Percentiles rank a stretch among this genome's conserved stretches.
These are phyloP conservation scores for Cotesia glomerata DNA, from an alignment of 1,140 invertebrate species.

Conservation along the genomic window DNA sequence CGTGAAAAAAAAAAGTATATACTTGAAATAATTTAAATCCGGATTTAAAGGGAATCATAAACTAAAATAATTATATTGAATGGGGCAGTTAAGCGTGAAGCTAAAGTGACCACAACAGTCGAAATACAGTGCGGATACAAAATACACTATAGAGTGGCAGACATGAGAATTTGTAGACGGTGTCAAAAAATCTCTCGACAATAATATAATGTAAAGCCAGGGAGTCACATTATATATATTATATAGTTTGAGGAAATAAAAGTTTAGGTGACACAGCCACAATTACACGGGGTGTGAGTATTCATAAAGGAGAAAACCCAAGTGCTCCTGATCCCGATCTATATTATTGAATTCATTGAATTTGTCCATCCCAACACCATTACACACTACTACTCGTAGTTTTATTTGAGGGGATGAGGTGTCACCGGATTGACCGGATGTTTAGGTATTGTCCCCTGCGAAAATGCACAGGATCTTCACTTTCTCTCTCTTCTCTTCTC, in stretches of 20 bases:
- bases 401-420: not conserved
- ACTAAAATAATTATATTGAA: not conserved
- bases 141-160: not conserved
- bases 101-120: constrained; percentile 1
- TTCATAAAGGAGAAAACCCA: not conserved
- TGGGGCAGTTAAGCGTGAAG: not conserved
- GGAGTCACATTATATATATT: not conserved
- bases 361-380: too few relatives aligned
- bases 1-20: not conserved
- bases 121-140: not conserved
- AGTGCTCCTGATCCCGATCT: constrained; percentile 1
- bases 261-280: not conserved
- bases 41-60: too few relatives aligned
- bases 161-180: not conserved
- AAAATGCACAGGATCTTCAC: not conserved
- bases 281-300: constrained; percentile 1
- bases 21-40: not conserved
- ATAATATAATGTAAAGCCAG: constrained; percentile 1
- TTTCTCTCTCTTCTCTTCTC: too few relatives aligned
- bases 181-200: not conserved
- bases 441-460: constrained; percentile 2
- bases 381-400: too few relatives aligned
- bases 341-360: constrained; percentile 1
- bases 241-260: not conserved
- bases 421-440: constrained; percentile 6